phyloP scores from a whole-genome alignment of 1,140 invertebrate species.

The Oncopodura yosiiana region DNA sequence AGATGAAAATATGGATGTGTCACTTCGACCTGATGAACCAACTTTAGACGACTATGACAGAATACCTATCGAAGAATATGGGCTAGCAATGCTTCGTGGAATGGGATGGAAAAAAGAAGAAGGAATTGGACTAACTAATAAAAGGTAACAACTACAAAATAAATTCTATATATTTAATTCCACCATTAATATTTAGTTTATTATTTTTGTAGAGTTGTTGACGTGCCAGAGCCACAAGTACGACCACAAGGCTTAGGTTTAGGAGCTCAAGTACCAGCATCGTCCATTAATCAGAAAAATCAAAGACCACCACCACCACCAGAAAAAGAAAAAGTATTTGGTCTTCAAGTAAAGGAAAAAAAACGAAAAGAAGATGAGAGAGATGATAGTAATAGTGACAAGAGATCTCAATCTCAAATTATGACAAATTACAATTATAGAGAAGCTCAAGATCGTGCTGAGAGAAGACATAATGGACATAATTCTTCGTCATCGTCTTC shows the following conservation, averaged over 20 bases:
- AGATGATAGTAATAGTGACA: too few species aligned
- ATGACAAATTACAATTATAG: too few species aligned
- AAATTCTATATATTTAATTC: constrained; percentile 25
- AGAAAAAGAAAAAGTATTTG: too few species aligned
- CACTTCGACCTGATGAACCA: constrained; percentile 46
- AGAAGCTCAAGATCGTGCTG: too few species aligned
- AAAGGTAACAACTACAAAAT: constrained; percentile 42
- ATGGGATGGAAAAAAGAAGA: constrained; percentile 82
- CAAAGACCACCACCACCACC: too few species aligned
- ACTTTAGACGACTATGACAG: constrained; percentile 80
- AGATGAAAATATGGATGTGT: constrained; percentile 44
- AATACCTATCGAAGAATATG: constrained; percentile 78
- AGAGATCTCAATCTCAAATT: too few species aligned
- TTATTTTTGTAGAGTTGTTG: constrained; percentile 42
- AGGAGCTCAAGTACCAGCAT: constrained; percentile 63
- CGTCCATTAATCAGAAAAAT: too few species aligned
- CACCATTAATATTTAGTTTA: constrained; percentile 2
- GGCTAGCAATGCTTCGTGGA: constrained; percentile 79
- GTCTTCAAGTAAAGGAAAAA: too few species aligned
- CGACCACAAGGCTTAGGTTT: constrained; percentile 84
- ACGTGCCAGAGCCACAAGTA: constrained; percentile 48
- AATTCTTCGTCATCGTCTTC: too few species aligned
- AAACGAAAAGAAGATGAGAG: too few species aligned
- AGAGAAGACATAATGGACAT: too few species aligned
- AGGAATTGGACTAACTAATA: constrained; percentile 53